These are phyloP conservation scores for Petroica traversi DNA, from an alignment of 2,113 vertebrate genomes.

Conservation along the genomic window DNA sequence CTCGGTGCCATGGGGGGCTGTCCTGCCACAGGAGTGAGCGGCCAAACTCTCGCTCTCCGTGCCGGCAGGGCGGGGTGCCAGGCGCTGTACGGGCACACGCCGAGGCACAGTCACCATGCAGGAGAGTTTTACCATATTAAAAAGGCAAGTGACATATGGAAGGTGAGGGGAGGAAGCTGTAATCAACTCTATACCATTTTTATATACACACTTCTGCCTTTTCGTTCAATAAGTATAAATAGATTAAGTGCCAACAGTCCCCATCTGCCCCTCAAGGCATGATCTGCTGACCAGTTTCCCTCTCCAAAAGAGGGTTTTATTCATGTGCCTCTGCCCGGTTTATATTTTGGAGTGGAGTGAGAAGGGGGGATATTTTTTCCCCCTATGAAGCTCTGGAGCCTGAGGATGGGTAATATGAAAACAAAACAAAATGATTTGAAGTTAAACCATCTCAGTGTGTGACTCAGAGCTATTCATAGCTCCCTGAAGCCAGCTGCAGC, in stretches of 20 bases:
- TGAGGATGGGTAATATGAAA: slow-evolving; percentile 53
- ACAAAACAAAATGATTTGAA: slow-evolving; percentile 71
- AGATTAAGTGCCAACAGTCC: slow-evolving; percentile 65
- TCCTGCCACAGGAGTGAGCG: neutral
- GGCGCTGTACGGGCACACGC: neutral
- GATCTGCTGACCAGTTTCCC: slow-evolving; percentile 35
- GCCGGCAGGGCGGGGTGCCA: neutral
- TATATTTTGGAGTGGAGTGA: slow-evolving; percentile 28
- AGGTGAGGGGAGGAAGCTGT: slow-evolving; percentile 64
- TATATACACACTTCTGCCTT: slow-evolving; percentile 67
- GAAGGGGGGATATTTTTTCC: neutral
- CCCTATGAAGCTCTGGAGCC: slow-evolving; percentile 25
- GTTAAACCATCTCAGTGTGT: slow-evolving; percentile 75
- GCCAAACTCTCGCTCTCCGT: neutral
- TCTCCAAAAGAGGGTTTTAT: neutral
- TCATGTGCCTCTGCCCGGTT: neutral
- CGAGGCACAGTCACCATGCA: neutral
- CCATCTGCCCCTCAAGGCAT: slow-evolving; percentile 53
- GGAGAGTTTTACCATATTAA: slow-evolving; percentile 50
- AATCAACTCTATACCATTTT: slow-evolving; percentile 65
- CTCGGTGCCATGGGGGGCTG: neutral
- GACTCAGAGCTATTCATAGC: slow-evolving; percentile 87
- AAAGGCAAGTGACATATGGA: slow-evolving; percentile 67
- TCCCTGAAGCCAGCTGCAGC: slow-evolving; percentile 79
- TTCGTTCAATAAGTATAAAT: slow-evolving; percentile 70